These are phyloP conservation scores for Centropus unirufus DNA, from an alignment of 2,113 vertebrate species.

Conservation along the genomic window DNA sequence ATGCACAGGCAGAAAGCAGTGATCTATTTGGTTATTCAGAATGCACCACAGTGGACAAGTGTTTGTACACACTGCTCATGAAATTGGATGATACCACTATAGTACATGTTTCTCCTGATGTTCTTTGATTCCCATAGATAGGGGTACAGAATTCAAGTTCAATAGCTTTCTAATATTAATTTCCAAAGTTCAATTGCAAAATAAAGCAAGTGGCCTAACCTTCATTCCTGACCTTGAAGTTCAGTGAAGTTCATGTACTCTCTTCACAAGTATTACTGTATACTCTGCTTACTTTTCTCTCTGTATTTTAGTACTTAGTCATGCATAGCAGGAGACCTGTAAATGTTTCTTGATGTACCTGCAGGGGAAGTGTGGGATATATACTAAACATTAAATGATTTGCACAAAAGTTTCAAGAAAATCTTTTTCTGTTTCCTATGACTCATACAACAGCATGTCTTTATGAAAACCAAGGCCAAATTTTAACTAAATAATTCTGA, in stretches of 20 bases:
- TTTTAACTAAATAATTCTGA: not conserved
- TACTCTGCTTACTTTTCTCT: not conserved
- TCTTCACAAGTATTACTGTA: not conserved
- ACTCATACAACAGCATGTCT: not conserved
- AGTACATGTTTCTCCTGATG: not conserved
- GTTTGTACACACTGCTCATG: not conserved
- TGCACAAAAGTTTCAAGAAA: not conserved
- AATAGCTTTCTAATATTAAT: not conserved
- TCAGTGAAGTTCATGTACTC: not conserved
- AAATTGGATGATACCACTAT: not conserved
- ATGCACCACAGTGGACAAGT: not conserved
- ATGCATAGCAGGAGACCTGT: not conserved
- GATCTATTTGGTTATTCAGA: not conserved
- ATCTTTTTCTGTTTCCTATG: not conserved
- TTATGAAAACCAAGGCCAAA: not conserved
- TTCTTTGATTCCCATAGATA: not conserved
- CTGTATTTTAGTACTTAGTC: not conserved
- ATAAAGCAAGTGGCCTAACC: not conserved
- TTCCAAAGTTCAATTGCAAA: not conserved
- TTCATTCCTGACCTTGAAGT: not conserved
- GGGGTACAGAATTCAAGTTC: not conserved
- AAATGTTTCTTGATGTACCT: not conserved
- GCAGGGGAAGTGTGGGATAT: not conserved
- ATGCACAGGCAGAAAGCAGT: not conserved
- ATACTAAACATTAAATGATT: not conserved